Evolutionary conservation across 2,113 vertebrate genomes (phyloP).

Genomic region (Melanerpes formicivorus): DNA sequence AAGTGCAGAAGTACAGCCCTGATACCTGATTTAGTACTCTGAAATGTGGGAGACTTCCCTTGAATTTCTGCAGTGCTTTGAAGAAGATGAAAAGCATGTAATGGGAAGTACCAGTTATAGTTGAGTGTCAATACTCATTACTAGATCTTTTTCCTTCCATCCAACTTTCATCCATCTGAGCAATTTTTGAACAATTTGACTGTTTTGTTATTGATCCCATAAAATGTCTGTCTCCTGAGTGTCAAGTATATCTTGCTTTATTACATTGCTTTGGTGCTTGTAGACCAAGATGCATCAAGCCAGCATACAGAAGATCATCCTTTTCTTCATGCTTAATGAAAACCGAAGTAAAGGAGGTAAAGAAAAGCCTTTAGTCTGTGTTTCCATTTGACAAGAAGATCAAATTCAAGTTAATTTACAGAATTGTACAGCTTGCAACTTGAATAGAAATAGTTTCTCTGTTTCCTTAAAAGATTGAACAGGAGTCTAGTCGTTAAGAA

Average conservation of each 20-base stretch:
- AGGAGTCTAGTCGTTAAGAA: neutral
- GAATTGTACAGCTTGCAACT: neutral
- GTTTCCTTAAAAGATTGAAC: neutral
- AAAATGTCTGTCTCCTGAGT: neutral
- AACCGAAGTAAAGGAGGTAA: neutral
- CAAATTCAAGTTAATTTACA: neutral
- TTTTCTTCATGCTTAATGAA: neutral
- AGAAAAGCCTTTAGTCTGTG: neutral
- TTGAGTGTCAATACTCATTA: neutral
- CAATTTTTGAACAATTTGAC: neutral
- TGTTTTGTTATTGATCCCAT: neutral
- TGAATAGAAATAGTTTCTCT: neutral
- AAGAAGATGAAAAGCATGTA: neutral
- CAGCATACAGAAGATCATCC: neutral
- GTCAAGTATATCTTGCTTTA: neutral
- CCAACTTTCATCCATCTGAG: neutral
- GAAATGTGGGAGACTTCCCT: neutral
- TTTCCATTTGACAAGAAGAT: conserved; percentile 35
- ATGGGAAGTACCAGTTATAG: neutral
- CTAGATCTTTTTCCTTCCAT: neutral
- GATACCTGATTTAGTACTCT: neutral
- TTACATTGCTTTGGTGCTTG: neutral
- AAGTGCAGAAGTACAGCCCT: neutral
- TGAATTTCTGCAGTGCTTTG: neutral
- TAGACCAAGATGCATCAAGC: neutral